Evolutionary conservation across 2,113 vertebrate species (phyloP), one percentile per base, ranked within the genome.

Genomic region (Phylloscopus trochilus): DNA sequence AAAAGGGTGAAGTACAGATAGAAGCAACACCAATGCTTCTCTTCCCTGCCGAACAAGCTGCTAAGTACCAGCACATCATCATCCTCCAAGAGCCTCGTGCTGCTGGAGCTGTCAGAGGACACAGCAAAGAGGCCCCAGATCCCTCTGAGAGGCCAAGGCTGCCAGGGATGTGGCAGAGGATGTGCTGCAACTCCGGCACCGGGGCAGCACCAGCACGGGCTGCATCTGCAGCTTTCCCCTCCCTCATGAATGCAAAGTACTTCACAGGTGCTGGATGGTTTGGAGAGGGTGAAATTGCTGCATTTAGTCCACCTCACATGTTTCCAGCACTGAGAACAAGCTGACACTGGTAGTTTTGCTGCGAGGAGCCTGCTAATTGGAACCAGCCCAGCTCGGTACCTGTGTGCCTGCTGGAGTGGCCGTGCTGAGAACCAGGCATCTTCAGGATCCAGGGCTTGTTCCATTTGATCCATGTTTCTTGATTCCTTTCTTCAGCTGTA

Each of bases 251-350:
- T 43, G 18, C 20, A 6, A 28, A 63, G 26, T 1, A 11, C 33
- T 56, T 2, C 13, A 9, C 1, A 1, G 55, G n/a, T 3, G 1
- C 67, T 6, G 7, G 12, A 10, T 31, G 62, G 24, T 58, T 81
- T 15, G 2, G 9, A 20, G 58, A 60, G 37, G 27, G 21, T 39
- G 35, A 53, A 43, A 30, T 6, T 1, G 2, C 39, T 37, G 41
- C 19, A 3, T 41, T 58, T 46, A 35, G 30, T 8, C 79, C 37
- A 13, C 0, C 5, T 67, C 46, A 47, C 7, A 10, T 0, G 0
- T 53, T 90, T 79, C 37, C 72, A 83, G 75, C 55, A 70, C 10
- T 74, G 43, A 28, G 37, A 46, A 74, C 16, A 44, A 51, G 64
- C 21, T 33, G 26, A 21, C 2, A 18, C 12, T 7, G 15, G 58